A percentile compares a stretch with the other conserved stretches of the same genome.
Conservation (phyloP, 2,888 invertebrate genomes). For the Rhopalosiphum nymphaeae region DNA sequence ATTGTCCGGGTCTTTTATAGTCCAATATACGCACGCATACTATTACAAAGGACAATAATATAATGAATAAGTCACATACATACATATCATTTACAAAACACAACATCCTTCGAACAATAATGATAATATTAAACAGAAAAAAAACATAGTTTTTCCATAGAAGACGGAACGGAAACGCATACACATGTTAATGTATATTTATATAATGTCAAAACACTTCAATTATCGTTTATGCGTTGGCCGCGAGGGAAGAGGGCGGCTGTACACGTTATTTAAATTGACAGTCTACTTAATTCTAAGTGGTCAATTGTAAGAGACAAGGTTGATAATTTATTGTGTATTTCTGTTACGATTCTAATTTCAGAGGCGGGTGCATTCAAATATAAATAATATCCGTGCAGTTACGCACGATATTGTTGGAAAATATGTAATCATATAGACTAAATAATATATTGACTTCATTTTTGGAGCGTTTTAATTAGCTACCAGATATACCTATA, state of each 20-base stretch:
- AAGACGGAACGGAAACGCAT: slow-evolving; percentile 63
- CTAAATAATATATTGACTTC: slow-evolving; percentile 11
- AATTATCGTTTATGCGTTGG: slow-evolving; percentile 53
- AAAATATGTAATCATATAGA: neutral
- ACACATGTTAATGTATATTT: slow-evolving; percentile 58
- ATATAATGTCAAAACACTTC: slow-evolving; percentile 62
- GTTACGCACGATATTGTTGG: slow-evolving; percentile 41
- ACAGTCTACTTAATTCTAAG: slow-evolving; percentile 61
- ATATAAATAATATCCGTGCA: slow-evolving; percentile 25
- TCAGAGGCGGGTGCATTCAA: slow-evolving; percentile 18
- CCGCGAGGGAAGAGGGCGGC: slow-evolving; percentile 13
- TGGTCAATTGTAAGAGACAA: slow-evolving; percentile 59
- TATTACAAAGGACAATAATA: slow-evolving; percentile 54
- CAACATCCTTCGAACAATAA: slow-evolving; percentile 61
- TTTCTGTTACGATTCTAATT: slow-evolving; percentile 38
- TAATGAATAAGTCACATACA: slow-evolving; percentile 60
- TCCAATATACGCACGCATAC: slow-evolving; percentile 54
- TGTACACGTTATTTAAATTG: slow-evolving; percentile 46
- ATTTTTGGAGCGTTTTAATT: slow-evolving; percentile 19
- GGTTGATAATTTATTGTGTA: slow-evolving; percentile 58
- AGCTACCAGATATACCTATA: neutral
- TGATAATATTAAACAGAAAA: slow-evolving; percentile 49
- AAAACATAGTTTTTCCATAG: slow-evolving; percentile 46
- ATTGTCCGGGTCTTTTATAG: slow-evolving; percentile 65
- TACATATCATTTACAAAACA: slow-evolving; percentile 60